Percentiles rank a stretch among this genome's conserved stretches.
These are phyloP conservation scores for Irena cyanogastra DNA, from an alignment of 2,113 vertebrate species.

Conservation along the genomic window DNA sequence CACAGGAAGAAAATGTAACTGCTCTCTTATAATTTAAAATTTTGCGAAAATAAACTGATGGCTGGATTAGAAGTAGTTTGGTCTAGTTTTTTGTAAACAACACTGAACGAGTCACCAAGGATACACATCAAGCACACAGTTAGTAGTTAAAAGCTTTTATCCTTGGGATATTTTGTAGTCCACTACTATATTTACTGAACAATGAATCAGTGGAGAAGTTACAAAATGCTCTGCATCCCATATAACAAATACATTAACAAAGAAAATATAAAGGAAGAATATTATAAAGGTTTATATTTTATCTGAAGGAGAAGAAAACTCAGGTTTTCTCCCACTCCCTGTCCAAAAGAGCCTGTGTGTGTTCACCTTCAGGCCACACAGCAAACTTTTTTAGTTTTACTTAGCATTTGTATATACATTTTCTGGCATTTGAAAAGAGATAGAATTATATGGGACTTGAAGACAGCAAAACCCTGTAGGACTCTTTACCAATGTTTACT, in stretches of 20 bases:
- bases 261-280: neutral
- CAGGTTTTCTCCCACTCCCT: neutral
- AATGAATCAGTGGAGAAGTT: neutral
- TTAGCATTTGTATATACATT: neutral
- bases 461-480: neutral
- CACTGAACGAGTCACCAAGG: neutral
- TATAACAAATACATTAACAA: neutral
- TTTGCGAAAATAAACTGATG: slow-evolving; percentile 10
- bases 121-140: neutral
- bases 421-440: neutral
- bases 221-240: neutral
- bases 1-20: neutral
- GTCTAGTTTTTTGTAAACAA: neutral
- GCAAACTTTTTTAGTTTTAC: neutral
- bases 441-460: neutral
- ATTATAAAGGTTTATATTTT: no score
- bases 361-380: neutral
- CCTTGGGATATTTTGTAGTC: neutral
- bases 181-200: neutral
- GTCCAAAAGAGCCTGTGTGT: neutral
- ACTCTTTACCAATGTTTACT: neutral
- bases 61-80: neutral
- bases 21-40: slow-evolving; percentile 1
- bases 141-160: neutral
- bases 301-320: neutral